A percentile compares a stretch with the other conserved stretches of the same genome.
These are phyloP conservation scores for Nemopilema nomurai DNA, from an alignment of 30 jellyfish, hydroid and myxozoan genomes.

Conservation along the genomic window DNA sequence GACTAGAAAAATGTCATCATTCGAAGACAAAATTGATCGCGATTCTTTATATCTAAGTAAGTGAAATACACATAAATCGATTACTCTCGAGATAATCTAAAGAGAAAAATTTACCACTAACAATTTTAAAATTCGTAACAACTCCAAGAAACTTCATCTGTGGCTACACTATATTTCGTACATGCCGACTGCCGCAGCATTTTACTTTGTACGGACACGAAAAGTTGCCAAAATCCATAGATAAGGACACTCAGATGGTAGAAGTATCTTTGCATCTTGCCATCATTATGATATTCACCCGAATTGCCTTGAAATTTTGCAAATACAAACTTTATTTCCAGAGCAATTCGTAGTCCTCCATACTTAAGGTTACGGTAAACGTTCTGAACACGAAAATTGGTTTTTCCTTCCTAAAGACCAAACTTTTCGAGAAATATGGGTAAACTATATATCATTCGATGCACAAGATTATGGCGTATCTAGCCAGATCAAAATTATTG, in stretches of 20 bases:
- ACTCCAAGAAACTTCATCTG: background rate
- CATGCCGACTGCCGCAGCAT: background rate
- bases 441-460: too few relatives aligned
- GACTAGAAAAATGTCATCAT: background rate
- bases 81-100: background rate
- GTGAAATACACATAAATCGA: background rate
- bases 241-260: background rate
- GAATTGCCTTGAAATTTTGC: background rate
- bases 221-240: background rate
- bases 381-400: too few relatives aligned
- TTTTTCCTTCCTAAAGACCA: too few relatives aligned
- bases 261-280: background rate
- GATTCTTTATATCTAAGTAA: background rate
- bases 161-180: background rate
- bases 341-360: background rate
- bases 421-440: constrained; percentile 14
- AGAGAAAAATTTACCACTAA: background rate
- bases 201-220: background rate
- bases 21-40: background rate
- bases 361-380: too few relatives aligned
- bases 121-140: background rate
- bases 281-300: background rate
- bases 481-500: too few relatives aligned
- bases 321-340: background rate
- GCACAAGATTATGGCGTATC: too few relatives aligned